Conservation (phyloP, 2,888 invertebrate genomes). For the Pseudanteris insignis region DNA sequence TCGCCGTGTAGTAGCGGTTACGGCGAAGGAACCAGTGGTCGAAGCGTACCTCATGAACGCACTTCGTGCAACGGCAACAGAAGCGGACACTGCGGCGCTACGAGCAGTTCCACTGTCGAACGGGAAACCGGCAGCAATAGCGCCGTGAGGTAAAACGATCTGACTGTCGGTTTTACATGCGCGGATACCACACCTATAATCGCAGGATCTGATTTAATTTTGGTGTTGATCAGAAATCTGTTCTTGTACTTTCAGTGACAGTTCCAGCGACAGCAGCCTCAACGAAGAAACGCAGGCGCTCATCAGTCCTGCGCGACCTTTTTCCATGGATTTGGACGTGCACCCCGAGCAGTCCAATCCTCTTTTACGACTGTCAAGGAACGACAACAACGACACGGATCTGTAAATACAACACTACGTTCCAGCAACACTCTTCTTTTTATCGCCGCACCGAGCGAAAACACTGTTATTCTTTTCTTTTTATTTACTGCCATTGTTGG, state of each 20-base stretch:
- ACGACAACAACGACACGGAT: slow-evolving; percentile 55
- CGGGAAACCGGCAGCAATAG: slow-evolving; percentile 53
- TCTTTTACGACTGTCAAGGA: slow-evolving; percentile 67
- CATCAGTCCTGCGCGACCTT: slow-evolving; percentile 68
- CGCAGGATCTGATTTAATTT: slow-evolving; percentile 45
- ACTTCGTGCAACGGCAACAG: slow-evolving; percentile 50
- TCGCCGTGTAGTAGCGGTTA: slow-evolving; percentile 55
- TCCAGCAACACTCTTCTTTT: slow-evolving; percentile 1
- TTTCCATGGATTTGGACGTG: slow-evolving; percentile 72
- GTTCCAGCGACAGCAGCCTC: slow-evolving; percentile 71
- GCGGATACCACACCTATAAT: too few relatives aligned
- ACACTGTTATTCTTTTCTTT: too few relatives aligned
- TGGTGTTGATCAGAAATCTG: slow-evolving; percentile 63
- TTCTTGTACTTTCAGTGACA: slow-evolving; percentile 66
- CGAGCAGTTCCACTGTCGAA: slow-evolving; percentile 43
- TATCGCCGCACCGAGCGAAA: slow-evolving; percentile 2
- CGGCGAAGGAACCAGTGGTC: slow-evolving; percentile 40
- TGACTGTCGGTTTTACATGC: too few relatives aligned
- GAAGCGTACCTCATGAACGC: slow-evolving; percentile 26
- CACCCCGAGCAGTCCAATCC: slow-evolving; percentile 71
- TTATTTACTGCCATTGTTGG: too few relatives aligned
- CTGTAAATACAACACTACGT: slow-evolving; percentile 26
- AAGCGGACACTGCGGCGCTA: slow-evolving; percentile 52
- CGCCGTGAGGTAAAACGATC: slow-evolving; percentile 63
- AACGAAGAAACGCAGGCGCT: slow-evolving; percentile 61